phyloP scores from a whole-genome alignment of 2,113 vertebrate species.

The Phyllostomus discolor region DNA sequence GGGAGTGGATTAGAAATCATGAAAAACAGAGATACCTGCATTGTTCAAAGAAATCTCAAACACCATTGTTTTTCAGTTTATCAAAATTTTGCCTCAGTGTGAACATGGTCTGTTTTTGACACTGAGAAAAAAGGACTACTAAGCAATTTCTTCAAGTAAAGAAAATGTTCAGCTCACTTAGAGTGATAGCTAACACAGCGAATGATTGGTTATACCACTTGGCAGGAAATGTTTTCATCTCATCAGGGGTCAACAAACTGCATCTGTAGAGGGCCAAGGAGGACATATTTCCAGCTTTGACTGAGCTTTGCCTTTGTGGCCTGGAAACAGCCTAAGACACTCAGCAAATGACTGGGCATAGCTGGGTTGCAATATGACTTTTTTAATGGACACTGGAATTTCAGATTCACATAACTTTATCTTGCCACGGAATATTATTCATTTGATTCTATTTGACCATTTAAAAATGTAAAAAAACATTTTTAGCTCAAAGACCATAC shows the following conservation, averaged over 20 bases:
- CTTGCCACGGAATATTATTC: background rate
- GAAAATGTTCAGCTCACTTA: background rate
- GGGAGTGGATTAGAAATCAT: background rate
- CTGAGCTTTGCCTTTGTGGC: background rate
- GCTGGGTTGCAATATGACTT: background rate
- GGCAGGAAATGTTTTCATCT: background rate
- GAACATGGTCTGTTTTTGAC: background rate
- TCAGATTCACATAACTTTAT: background rate
- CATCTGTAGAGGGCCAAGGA: background rate
- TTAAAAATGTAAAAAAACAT: conserved; percentile 6
- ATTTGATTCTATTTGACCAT: background rate
- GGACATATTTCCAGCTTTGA: background rate
- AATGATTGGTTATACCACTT: background rate
- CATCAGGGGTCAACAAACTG: background rate
- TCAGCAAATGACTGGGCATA: background rate
- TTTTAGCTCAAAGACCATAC: background rate
- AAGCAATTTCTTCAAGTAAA: conserved; percentile 8
- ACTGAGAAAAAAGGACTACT: background rate
- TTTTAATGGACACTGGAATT: background rate
- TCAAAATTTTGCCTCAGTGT: background rate
- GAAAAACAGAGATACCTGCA: background rate
- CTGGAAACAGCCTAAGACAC: background rate
- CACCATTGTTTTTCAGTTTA: background rate
- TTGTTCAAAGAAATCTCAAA: background rate
- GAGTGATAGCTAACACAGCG: background rate